A percentile compares a stretch with the other conserved stretches of the same genome.
phyloP scores from a whole-genome alignment of 2,888 invertebrate genomes.

The Argynnis bischoffii region DNA sequence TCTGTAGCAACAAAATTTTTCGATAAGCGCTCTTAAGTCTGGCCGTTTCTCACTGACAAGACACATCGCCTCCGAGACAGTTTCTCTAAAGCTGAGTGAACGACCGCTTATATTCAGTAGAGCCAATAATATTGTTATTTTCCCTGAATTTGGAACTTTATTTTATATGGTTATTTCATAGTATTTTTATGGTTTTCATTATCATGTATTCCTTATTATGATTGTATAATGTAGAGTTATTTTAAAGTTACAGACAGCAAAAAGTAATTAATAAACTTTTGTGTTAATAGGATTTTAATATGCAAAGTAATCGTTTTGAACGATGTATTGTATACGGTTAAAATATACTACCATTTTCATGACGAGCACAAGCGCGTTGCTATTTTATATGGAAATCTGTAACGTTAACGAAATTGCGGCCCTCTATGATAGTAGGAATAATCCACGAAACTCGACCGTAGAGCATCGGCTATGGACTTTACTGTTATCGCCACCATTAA shows the following conservation, averaged over 20 bases:
- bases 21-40: constrained; percentile 34
- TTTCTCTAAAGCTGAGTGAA: constrained; percentile 38
- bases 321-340: background rate
- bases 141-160: constrained; percentile 26
- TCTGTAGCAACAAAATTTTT: constrained; percentile 28
- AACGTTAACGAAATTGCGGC: constrained; percentile 69
- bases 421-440: constrained; percentile 68
- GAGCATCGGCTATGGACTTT: constrained; percentile 77
- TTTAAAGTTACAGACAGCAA: too few relatives aligned
- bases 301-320: background rate
- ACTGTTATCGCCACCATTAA: constrained; percentile 76
- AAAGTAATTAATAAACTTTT: too few relatives aligned
- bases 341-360: too few relatives aligned
- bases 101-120: constrained; percentile 33
- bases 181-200: background rate
- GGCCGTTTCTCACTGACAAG: constrained; percentile 31
- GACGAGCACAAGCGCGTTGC: constrained; percentile 34
- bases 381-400: constrained; percentile 63
- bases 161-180: constrained; percentile 6
- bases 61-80: constrained; percentile 33
- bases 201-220: background rate
- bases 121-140: constrained; percentile 36
- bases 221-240: too few relatives aligned
- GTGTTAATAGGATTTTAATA: too few relatives aligned
- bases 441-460: constrained; percentile 67